Conservation (phyloP, 2,888 invertebrate genomes). For the Calephelis perditalis region DNA sequence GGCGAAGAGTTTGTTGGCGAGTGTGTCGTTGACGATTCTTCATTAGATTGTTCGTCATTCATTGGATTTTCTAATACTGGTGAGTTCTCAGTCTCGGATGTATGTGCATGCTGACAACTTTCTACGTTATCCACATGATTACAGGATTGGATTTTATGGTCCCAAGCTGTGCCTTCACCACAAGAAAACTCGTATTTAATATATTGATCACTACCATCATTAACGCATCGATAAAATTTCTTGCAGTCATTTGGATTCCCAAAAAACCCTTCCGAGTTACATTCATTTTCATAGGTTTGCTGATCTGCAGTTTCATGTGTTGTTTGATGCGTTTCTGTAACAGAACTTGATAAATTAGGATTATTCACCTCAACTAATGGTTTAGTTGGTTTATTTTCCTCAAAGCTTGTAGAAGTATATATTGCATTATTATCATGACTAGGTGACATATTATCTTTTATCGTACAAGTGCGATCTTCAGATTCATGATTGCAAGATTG, state of each 20-base stretch:
- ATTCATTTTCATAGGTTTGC: conserved; percentile 19
- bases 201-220: conserved; percentile 61
- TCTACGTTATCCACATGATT: conserved; percentile 46
- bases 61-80: not conserved
- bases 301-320: conserved; percentile 4
- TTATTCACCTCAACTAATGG: not conserved
- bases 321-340: conserved; percentile 15
- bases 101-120: conserved; percentile 21
- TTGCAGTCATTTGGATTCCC: conserved; percentile 82
- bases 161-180: conserved; percentile 84
- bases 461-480: not conserved
- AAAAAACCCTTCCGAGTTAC: conserved; percentile 47
- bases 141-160: conserved; percentile 78
- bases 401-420: conserved; percentile 13
- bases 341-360: conserved; percentile 1
- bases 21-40: not conserved
- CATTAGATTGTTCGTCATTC: conserved; percentile 8
- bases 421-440: conserved; percentile 18
- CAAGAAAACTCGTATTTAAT: conserved; percentile 80
- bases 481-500: conserved; percentile 15
- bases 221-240: conserved; percentile 85
- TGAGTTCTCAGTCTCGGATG: not conserved
- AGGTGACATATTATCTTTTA: not conserved
- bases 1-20: conserved; percentile 6
- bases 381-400: conserved; percentile 12